phyloP scores from a whole-genome alignment of 2,888 invertebrate genomes.

The Plutella xylostella region DNA sequence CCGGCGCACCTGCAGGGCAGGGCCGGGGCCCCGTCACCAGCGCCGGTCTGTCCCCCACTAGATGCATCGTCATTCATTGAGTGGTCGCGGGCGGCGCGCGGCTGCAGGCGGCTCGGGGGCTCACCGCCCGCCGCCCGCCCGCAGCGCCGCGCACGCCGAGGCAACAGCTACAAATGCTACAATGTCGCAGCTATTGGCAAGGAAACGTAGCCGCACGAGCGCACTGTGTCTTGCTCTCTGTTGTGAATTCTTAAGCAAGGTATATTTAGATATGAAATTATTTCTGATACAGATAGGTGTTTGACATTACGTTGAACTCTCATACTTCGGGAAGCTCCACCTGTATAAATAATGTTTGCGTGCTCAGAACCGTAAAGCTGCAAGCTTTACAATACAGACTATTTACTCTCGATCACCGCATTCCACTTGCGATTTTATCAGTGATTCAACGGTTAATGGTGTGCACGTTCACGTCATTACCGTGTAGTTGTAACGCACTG shows the following conservation, averaged over 20 bases:
- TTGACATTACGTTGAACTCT: constrained; percentile 71
- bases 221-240: constrained; percentile 68
- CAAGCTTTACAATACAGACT: too few species aligned
- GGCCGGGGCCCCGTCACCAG: too few species aligned
- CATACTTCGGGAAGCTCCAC: constrained; percentile 65
- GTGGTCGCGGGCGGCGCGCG: neutral
- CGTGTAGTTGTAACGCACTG: too few species aligned
- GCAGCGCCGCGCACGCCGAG: constrained; percentile 27
- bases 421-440: too few species aligned
- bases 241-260: constrained; percentile 69
- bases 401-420: too few species aligned
- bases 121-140: neutral
- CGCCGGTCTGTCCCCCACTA: too few species aligned
- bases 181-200: constrained; percentile 68
- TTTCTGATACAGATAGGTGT: constrained; percentile 70
- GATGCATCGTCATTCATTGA: too few species aligned
- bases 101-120: neutral
- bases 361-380: too few species aligned
- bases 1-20: constrained; percentile 51
- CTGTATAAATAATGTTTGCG: constrained; percentile 53
- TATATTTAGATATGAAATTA: constrained; percentile 66
- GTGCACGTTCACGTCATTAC: too few species aligned
- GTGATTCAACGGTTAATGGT: too few species aligned
- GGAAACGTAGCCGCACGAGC: constrained; percentile 65
- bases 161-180: constrained; percentile 67